These are phyloP conservation scores for Trinorchestia longiramus DNA, from an alignment of 1,140 invertebrate species.

Conservation along the genomic window DNA sequence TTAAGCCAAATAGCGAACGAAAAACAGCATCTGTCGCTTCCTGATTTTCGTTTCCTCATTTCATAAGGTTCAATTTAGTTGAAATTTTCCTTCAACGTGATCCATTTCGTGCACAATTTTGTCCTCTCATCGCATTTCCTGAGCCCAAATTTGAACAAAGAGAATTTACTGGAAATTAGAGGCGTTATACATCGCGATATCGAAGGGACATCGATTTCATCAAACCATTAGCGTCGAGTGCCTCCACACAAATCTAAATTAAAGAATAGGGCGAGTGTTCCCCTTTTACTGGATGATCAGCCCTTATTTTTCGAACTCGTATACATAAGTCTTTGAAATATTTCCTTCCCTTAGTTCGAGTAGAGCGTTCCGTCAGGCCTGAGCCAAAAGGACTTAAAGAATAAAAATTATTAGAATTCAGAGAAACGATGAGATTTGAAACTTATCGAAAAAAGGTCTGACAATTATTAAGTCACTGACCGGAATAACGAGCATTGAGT, in stretches of 20 bases:
- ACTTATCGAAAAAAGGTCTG: background rate
- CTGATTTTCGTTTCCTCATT: background rate
- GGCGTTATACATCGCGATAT: background rate
- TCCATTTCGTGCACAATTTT: background rate
- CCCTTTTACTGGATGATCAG: background rate
- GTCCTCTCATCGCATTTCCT: background rate
- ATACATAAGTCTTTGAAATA: background rate
- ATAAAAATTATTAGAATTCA: background rate
- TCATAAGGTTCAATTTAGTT: background rate
- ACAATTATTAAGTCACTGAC: background rate
- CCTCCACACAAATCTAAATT: background rate
- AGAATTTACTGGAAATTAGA: conserved; percentile 31
- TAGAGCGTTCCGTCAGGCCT: background rate
- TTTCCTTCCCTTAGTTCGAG: background rate
- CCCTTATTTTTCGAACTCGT: background rate
- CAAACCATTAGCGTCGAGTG: conserved; percentile 3
- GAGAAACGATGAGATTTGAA: background rate
- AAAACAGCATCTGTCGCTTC: background rate
- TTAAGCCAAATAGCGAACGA: too few relatives aligned
- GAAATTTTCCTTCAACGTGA: background rate
- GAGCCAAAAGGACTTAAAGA: background rate
- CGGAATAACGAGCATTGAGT: background rate
- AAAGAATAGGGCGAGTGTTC: background rate
- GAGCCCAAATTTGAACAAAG: background rate
- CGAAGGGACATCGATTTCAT: conserved; percentile 22